phyloP scores from a whole-genome alignment of 2,113 vertebrate species.

The Amblyopsis rosae region DNA sequence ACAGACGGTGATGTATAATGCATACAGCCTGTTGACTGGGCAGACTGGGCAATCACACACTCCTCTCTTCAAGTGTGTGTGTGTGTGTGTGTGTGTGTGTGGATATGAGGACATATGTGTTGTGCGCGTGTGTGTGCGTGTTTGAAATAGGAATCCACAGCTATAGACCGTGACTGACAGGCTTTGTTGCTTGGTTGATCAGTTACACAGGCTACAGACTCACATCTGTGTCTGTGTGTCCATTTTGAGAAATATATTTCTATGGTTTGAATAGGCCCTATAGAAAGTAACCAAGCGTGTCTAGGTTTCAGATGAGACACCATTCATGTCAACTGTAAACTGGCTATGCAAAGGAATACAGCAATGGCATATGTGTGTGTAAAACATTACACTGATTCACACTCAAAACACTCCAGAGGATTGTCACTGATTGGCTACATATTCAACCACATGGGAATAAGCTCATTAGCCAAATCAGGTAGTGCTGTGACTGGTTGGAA shows the following conservation, averaged over 20 bases:
- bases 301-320: no score
- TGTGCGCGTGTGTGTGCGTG: background rate
- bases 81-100: constrained; percentile 9
- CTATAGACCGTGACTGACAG: background rate
- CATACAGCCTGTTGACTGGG: constrained; percentile 27
- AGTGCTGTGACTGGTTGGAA: no score
- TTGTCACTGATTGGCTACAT: no score
- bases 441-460: no score
- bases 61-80: background rate
- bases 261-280: background rate
- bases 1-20: constrained; percentile 48
- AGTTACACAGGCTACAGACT: no score
- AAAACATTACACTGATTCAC: no score
- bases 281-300: background rate
- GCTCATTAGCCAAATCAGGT: no score
- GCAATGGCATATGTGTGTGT: no score
- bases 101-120: constrained; percentile 12
- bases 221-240: no score
- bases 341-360: no score
- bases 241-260: background rate
- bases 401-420: no score
- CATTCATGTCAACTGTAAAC: no score
- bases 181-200: background rate
- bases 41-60: constrained; percentile 7
- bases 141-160: background rate